These are phyloP conservation scores for Ctenodactylus gundi DNA, from an alignment of 2,113 vertebrate genomes.

Conservation along the genomic window DNA sequence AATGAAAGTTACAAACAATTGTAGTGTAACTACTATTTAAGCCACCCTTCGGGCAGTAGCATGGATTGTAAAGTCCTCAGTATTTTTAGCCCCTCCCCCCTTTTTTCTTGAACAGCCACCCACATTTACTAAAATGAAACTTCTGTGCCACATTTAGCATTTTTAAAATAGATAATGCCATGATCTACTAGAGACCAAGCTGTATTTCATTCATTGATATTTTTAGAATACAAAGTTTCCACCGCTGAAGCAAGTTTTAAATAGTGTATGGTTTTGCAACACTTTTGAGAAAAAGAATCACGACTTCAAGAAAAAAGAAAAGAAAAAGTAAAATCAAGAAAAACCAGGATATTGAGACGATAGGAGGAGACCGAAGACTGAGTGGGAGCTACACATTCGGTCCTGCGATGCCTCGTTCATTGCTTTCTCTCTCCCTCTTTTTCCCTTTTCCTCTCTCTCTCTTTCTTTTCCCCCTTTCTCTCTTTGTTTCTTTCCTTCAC, in stretches of 20 bases:
- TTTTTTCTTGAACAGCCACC: constrained; percentile 10
- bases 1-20: constrained; percentile 46
- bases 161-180: constrained; percentile 26
- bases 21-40: neutral
- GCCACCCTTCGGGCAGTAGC: neutral
- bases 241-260: neutral
- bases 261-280: neutral
- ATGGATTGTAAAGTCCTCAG: neutral
- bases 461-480: neutral
- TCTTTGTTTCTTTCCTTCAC: too few relatives aligned
- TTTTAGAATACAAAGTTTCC: neutral
- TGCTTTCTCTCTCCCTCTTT: too few relatives aligned
- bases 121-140: constrained; percentile 27
- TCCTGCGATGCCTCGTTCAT: too few relatives aligned
- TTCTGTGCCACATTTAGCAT: neutral
- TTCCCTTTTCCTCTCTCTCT: too few relatives aligned
- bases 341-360: too few relatives aligned
- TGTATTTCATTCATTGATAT: neutral
- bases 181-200: neutral
- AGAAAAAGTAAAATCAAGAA: neutral
- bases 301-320: neutral
- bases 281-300: neutral
- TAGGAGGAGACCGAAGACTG: too few relatives aligned
- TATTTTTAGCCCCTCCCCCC: neutral
- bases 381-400: too few relatives aligned